Percentiles rank a stretch among this genome's conserved stretches.
Conservation (phyloP, 2,797 vertebrate genomes). For the Silurus lanzhouensis region DNA sequence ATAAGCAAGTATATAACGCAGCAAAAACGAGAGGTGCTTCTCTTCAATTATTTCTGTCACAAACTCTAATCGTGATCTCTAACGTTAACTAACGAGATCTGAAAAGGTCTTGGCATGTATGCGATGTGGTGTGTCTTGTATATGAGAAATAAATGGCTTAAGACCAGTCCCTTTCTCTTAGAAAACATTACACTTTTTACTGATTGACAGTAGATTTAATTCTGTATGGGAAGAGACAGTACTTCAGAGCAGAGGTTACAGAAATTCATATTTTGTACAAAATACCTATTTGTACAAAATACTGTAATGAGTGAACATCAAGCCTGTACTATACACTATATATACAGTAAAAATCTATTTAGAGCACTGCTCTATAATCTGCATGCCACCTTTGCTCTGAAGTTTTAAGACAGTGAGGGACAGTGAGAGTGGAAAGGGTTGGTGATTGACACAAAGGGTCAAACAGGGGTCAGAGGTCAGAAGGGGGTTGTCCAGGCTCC, state of each 20-base stretch:
- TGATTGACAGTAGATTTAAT: not conserved
- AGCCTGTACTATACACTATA: not conserved
- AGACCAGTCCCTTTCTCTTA: not conserved
- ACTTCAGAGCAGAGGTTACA: slow-evolving; percentile 54
- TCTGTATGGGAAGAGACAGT: slow-evolving; percentile 43
- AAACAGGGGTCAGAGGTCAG: slow-evolving; percentile 40
- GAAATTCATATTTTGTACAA: slow-evolving; percentile 4
- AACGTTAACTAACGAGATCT: not conserved
- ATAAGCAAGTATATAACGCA: slow-evolving; percentile 24
- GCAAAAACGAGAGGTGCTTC: slow-evolving; percentile 32
- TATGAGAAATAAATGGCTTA: slow-evolving; percentile 24
- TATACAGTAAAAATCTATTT: not conserved
- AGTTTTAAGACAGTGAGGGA: slow-evolving; percentile 47
- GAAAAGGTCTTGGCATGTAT: slow-evolving; percentile 12
- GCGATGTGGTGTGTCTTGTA: slow-evolving; percentile 7
- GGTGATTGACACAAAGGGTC: slow-evolving; percentile 37
- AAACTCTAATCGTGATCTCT: not conserved
- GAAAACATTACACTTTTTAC: not conserved
- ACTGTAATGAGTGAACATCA: not conserved
- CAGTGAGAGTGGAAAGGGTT: slow-evolving; percentile 44
- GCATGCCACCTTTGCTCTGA: slow-evolving; percentile 55
- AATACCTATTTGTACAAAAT: slow-evolving; percentile 26
- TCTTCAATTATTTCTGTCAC: slow-evolving; percentile 1
- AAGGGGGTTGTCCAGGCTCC: slow-evolving; percentile 53
- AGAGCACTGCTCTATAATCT: slow-evolving; percentile 1